A percentile compares a stretch with the other conserved stretches of the same genome.
phyloP scores from a whole-genome alignment of 2,113 vertebrate species.

The Aplodontia rufa region DNA sequence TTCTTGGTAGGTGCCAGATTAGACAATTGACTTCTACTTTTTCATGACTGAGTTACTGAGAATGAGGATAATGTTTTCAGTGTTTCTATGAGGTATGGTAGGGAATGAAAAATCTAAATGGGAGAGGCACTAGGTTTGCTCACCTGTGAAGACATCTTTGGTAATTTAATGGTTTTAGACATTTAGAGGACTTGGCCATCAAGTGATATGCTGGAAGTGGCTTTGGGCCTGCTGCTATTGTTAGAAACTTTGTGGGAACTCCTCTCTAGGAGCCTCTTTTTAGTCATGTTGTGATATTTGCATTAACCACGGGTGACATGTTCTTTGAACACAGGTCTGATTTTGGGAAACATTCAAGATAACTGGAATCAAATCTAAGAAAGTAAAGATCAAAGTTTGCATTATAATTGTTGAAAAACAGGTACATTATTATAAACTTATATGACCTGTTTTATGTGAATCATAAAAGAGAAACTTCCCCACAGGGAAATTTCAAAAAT shows the following conservation, averaged over 20 bases:
- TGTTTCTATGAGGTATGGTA: background rate
- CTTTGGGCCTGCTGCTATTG: background rate
- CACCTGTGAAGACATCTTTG: background rate
- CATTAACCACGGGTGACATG: background rate
- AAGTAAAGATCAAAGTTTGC: background rate
- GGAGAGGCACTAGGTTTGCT: background rate
- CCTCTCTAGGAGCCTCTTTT: background rate
- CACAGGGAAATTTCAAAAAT: slow-evolving; percentile 15
- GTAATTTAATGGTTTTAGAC: background rate
- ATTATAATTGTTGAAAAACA: background rate
- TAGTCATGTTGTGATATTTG: background rate
- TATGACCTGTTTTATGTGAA: background rate
- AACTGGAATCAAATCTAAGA: background rate
- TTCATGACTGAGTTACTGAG: background rate
- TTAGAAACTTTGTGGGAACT: background rate
- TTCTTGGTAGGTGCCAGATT: background rate
- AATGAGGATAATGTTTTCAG: background rate
- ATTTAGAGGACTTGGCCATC: background rate
- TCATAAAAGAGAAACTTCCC: slow-evolving; percentile 4
- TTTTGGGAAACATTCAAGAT: background rate
- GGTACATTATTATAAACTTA: background rate
- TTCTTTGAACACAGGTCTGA: slow-evolving; percentile 7
- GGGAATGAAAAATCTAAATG: background rate
- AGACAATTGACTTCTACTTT: background rate
- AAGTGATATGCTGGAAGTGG: background rate